Evolutionary conservation across 1,140 invertebrate species (phyloP), one percentile per base, ranked within the genome.

Genomic region (Mizuhopecten yessoensis): DNA sequence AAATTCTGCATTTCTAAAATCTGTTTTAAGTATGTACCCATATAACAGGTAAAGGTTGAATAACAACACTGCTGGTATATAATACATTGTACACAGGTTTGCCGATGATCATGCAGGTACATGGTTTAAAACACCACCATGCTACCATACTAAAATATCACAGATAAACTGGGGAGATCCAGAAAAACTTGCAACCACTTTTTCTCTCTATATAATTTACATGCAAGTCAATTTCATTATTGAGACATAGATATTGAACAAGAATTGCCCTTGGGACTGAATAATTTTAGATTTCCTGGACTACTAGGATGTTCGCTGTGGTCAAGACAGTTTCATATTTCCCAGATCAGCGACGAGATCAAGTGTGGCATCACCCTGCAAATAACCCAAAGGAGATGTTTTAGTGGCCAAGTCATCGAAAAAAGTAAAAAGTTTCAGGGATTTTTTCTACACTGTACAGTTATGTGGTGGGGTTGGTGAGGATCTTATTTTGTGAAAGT

Each of bases 241-340:
- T 75, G n/a, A 75, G 39, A 87, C 34, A n/a, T 34, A 57, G 29
- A 89, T 9, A 86, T 29, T 20, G 36, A 89, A 89, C n/a, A 17
- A 86, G 36, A 34, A 45, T 45, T 49, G 39, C 49, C 39, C 34
- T 33, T 7, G 34, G 88, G 57, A 88, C 45, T 88, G 36, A 29
- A 49, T 29, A 17, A 88, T 39, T 39, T 7, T 39, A 39, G 7
- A 33, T 49, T 34, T 88, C 23, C 33, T 11, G 33, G 45, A 45
- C 10, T 29, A 88, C 33, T 33, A 45, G 23, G 36, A 45, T 15
- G 49, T 86, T 42, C 33, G 45, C 33, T 88, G 87, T 34, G 86
- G 91, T 95, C 94, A 95, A 89, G 95, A 95, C 45, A 95, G 92
- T 90, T 93, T 94, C 92, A 95, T 93, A 93, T 94, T 95, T 90